Percentiles rank a stretch among this genome's conserved stretches.
Conservation (phyloP, 2,797 vertebrate genomes). For the Hemibagrus guttatus region DNA sequence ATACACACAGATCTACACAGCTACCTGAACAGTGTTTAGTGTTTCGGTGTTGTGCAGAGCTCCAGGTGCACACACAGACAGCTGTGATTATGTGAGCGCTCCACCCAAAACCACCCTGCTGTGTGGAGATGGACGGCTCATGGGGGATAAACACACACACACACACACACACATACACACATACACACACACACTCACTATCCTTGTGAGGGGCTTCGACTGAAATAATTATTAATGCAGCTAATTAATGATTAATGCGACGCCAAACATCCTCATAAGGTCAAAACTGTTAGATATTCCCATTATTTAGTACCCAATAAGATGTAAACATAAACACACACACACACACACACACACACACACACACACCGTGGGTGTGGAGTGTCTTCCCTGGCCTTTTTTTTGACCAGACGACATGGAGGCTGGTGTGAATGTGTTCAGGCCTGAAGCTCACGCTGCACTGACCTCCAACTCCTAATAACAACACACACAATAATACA, state of each 20-base stretch:
- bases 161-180: conserved; percentile 35
- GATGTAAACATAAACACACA: neutral
- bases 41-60: conserved; percentile 41
- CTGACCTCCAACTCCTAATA: conserved; percentile 79
- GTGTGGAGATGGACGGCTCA: conserved; percentile 57
- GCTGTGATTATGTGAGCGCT: conserved; percentile 57
- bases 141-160: conserved; percentile 50
- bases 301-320: neutral
- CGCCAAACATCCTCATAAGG: neutral
- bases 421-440: conserved; percentile 69
- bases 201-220: neutral
- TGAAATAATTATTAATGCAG: conserved; percentile 5
- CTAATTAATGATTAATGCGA: neutral
- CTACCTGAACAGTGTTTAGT: conserved; percentile 48
- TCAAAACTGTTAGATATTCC: neutral
- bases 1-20: conserved; percentile 5
- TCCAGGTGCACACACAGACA: conserved; percentile 53
- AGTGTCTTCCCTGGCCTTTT: conserved; percentile 80
- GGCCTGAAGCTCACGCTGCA: conserved; percentile 69
- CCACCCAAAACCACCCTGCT: conserved; percentile 58
- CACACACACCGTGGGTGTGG: conserved; percentile 60
- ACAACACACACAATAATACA: conserved; percentile 63
- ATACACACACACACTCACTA: conserved; percentile 31
- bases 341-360: conserved; percentile 29
- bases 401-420: conserved; percentile 77